A percentile compares a stretch with the other conserved stretches of the same genome.
Evolutionary conservation across 2,113 vertebrate species (phyloP).

Genomic region (Madoqua kirkii): DNA sequence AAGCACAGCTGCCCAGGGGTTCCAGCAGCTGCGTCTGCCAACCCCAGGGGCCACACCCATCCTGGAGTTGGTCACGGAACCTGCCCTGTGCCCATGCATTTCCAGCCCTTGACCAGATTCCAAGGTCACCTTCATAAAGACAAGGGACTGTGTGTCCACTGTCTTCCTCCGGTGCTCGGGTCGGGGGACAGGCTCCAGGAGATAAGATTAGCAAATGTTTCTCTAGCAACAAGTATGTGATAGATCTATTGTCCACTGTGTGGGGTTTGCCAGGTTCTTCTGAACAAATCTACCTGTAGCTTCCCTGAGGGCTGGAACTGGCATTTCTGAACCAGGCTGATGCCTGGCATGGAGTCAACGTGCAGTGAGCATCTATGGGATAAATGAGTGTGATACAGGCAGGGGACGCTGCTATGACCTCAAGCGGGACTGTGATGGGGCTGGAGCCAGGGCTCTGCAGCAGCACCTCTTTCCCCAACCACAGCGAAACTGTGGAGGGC

Average conservation of each 20-base stretch:
- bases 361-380: fast-evolving
- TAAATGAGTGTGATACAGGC: fast-evolving
- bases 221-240: not conserved
- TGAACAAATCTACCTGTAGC: not conserved
- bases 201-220: not conserved
- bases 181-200: not conserved
- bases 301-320: not conserved
- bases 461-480: not conserved
- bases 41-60: not conserved
- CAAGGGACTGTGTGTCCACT: not conserved
- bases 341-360: not conserved
- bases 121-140: not conserved
- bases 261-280: not conserved
- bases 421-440: not conserved
- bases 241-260: not conserved
- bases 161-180: not conserved
- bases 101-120: not conserved
- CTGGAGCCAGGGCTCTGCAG: not conserved
- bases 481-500: not conserved
- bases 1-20: not conserved
- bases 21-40: not conserved
- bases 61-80: not conserved
- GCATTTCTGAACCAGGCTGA: not conserved
- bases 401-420: not conserved
- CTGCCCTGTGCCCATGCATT: too few relatives aligned